phyloP scores from a whole-genome alignment of 2,888 invertebrate species.

The Neoascia interrupta region DNA sequence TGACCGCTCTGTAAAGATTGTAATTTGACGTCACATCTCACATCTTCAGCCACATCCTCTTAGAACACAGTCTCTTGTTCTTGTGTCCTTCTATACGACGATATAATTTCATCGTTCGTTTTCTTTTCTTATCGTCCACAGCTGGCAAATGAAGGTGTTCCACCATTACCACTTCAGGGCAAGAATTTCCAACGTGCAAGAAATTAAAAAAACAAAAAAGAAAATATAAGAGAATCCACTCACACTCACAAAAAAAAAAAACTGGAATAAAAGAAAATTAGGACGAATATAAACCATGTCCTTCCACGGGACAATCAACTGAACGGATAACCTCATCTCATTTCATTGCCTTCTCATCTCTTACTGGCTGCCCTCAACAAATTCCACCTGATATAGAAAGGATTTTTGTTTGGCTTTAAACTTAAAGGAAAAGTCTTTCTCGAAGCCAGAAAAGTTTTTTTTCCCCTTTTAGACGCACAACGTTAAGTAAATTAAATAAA shows the following conservation, averaged over 20 bases:
- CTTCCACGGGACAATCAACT: conserved; percentile 47
- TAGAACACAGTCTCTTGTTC: conserved; percentile 7
- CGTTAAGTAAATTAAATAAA: conserved; percentile 58
- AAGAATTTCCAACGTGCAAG: conserved; percentile 75
- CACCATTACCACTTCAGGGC: conserved; percentile 74
- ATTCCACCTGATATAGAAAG: too few relatives aligned
- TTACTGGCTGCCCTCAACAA: too few relatives aligned
- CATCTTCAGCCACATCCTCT: conserved; percentile 1
- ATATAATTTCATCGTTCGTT: conserved; percentile 55
- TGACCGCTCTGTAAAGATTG: conserved; percentile 38
- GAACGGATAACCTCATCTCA: conserved; percentile 56
- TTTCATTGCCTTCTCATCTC: conserved; percentile 13
- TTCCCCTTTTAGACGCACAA: background rate
- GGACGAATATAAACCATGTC: conserved; percentile 40
- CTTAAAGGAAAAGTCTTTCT: conserved; percentile 47
- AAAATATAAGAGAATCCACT: too few relatives aligned
- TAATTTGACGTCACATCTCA: conserved; percentile 19
- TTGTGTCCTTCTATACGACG: conserved; percentile 11
- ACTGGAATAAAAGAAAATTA: too few relatives aligned
- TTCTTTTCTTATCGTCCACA: conserved; percentile 68
- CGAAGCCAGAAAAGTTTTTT: conserved; percentile 18
- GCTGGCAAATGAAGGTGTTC: conserved; percentile 75
- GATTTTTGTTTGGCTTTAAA: conserved; percentile 30
- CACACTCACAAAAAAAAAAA: conserved; percentile 15
- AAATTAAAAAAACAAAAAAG: conserved; percentile 72